Percentiles rank a stretch among this genome's conserved stretches.
Evolutionary conservation across 1,140 invertebrate genomes (phyloP).

Genomic region (Ladona fulva): DNA sequence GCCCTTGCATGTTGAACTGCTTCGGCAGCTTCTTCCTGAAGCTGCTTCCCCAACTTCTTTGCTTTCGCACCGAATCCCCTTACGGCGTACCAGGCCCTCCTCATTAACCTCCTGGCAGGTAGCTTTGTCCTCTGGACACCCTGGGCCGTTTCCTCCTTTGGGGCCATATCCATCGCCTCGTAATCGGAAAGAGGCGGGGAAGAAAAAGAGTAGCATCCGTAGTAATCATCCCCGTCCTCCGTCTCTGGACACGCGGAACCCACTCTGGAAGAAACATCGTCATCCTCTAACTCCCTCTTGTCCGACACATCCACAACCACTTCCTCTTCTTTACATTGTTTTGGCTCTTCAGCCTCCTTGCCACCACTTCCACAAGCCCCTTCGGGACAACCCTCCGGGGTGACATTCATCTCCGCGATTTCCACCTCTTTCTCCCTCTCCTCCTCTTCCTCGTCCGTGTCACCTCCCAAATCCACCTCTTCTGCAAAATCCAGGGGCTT

Average conservation of each 20-base stretch:
- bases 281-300: neutral
- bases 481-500: neutral
- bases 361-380: neutral
- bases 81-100: neutral
- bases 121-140: neutral
- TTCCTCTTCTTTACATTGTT: no score
- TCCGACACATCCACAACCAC: neutral
- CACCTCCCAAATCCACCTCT: neutral
- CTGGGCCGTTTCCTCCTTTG: neutral
- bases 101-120: neutral
- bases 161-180: neutral
- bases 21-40: neutral
- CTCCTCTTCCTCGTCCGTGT: neutral
- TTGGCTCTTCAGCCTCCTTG: neutral
- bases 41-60: constrained; percentile 11
- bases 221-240: neutral
- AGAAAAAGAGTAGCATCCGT: constrained; percentile 19
- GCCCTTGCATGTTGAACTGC: constrained; percentile 20
- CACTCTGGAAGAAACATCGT: neutral
- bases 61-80: neutral
- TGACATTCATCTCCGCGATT: neutral
- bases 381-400: neutral
- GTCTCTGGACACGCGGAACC: neutral
- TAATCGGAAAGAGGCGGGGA: constrained; percentile 11
- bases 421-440: neutral